Conservation (phyloP, 2,797 vertebrate genomes). For the Spinibarbus caldwelli region DNA sequence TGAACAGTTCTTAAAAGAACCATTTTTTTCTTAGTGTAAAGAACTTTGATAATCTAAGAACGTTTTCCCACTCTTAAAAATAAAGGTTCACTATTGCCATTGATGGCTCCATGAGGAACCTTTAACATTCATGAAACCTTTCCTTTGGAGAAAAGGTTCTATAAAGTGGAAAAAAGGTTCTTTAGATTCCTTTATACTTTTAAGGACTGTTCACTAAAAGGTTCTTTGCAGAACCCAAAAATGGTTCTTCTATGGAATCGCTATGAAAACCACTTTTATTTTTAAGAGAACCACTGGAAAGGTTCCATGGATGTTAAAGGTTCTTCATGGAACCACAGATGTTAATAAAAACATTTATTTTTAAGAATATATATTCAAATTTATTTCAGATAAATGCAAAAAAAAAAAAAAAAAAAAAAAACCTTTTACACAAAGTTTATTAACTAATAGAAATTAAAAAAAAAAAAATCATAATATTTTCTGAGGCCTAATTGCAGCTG, state of each 20-base stretch:
- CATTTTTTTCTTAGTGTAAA: background rate
- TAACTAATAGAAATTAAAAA: background rate
- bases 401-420: conserved; percentile 8
- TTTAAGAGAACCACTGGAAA: background rate
- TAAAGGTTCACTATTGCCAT: background rate
- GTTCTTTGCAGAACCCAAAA: background rate
- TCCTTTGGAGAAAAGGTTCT: background rate
- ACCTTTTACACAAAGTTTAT: background rate
- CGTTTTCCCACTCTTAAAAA: background rate
- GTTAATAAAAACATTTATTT: background rate
- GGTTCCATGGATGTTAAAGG: background rate
- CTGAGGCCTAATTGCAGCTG: background rate
- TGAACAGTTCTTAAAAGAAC: background rate
- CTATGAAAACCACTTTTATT: background rate
- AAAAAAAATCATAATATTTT: background rate
- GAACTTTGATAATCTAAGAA: background rate
- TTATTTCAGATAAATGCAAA: background rate
- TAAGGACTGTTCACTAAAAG: background rate
- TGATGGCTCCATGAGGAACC: background rate
- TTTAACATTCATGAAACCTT: background rate
- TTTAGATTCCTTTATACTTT: no score
- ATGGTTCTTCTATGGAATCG: background rate
- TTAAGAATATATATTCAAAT: background rate
- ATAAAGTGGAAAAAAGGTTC: background rate
- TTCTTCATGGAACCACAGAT: background rate